A percentile compares a stretch with the other conserved stretches of the same genome.
These are phyloP conservation scores for Tyria jacobaeae DNA, from an alignment of 2,888 invertebrate species.

Conservation along the genomic window DNA sequence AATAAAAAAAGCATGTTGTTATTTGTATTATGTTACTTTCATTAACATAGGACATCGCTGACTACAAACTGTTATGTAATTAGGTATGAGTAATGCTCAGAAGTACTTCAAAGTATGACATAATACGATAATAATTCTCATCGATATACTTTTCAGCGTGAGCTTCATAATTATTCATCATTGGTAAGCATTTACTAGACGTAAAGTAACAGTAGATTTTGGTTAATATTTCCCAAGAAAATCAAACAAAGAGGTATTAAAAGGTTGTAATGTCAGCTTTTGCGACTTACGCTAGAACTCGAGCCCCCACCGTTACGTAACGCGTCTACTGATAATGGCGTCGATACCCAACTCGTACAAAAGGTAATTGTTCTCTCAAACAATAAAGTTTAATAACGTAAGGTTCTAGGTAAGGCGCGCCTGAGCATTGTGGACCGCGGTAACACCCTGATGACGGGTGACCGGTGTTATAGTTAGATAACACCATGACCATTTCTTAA, in stretches of 20 bases:
- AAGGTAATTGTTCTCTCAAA: constrained; percentile 85
- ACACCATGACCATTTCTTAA: constrained; percentile 47
- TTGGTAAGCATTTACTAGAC: background rate
- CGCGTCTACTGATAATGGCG: constrained; percentile 77
- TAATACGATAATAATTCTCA: constrained; percentile 11
- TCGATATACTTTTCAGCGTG: constrained; percentile 1
- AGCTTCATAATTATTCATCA: background rate
- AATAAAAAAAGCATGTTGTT: background rate
- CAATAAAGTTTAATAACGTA: constrained; percentile 82
- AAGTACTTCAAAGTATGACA: constrained; percentile 11
- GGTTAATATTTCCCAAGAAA: constrained; percentile 38
- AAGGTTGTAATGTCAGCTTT: constrained; percentile 57
- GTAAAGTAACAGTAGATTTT: constrained; percentile 10
- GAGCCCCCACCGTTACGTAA: constrained; percentile 77
- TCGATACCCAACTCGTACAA: constrained; percentile 79
- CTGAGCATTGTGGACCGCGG: constrained; percentile 63
- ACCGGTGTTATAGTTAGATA: constrained; percentile 63
- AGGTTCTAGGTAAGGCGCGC: constrained; percentile 78
- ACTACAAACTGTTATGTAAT: constrained; percentile 13
- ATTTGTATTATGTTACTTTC: background rate
- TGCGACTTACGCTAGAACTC: constrained; percentile 67
- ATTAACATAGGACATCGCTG: background rate
- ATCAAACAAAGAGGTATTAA: constrained; percentile 74
- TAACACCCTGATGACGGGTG: constrained; percentile 59
- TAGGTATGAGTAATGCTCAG: constrained; percentile 6